Evolutionary conservation across 2,888 invertebrate genomes (phyloP), one percentile per base, ranked within the genome.

Genomic region (Candidula unifasciata): DNA sequence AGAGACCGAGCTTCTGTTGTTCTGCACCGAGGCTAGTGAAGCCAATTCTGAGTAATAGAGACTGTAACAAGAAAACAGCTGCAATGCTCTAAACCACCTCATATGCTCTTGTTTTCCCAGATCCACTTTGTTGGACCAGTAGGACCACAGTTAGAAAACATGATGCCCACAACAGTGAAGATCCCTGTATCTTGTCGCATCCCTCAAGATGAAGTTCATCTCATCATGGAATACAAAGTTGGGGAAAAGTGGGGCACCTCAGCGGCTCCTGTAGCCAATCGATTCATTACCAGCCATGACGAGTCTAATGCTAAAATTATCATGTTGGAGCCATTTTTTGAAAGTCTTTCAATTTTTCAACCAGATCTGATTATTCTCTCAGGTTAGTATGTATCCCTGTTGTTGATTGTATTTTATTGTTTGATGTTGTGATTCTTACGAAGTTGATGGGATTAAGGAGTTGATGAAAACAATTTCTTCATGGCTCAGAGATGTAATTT

Each of bases 261-360:
- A 83, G 90, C 90, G 21, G 90, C 94, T 0, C 94, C 94, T 0
- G 92, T 93, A 30, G 94, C 94, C 64, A 94, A 91, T 82, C 88
- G 94, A 35, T 94, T 94, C 88, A 94, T 94, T 85, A 93, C 93
- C 30, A 93, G 93, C 78, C 93, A 94, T 87, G 94, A 94, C 89
- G 91, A 92, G 85, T 92, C 93, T 86, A 94, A 94, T 90, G 88
- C 90, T 6, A 87, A 90, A 77, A 87, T 89, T 57, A 88, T 90
- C 5, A 88, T 90, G 89, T 86, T 92, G 77, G 91, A 94, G 82
- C 93, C 93, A 88, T 94, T 94, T 89, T 94, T 94, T 86, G 84
- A 87, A 86, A 92, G 92, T 85, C 87, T 93, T 3, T 89, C 92
- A 44, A 88, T 90, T 69, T 92, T 91, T 84, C 87, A 91, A 21